Conservation (phyloP, 2,113 vertebrate genomes). For the Tetrax tetrax region DNA sequence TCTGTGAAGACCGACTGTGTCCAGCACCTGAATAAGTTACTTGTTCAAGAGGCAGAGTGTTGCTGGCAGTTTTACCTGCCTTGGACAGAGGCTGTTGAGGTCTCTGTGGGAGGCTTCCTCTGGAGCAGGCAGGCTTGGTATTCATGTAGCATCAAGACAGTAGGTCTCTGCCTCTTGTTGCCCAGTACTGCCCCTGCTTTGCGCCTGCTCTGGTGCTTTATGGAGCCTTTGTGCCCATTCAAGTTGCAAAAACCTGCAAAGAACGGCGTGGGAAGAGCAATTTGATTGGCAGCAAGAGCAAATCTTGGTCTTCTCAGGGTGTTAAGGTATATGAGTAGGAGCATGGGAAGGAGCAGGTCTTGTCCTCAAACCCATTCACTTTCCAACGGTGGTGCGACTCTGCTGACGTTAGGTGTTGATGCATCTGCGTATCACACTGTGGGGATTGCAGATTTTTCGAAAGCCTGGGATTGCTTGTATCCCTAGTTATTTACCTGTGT, state of each 20-base stretch:
- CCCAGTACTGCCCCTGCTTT: neutral
- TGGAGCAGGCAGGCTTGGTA: neutral
- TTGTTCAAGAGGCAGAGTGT: neutral
- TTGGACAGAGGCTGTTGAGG: neutral
- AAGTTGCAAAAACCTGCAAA: neutral
- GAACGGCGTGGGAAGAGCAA: neutral
- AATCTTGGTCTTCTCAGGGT: neutral
- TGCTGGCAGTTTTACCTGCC: neutral
- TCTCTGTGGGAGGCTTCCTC: neutral
- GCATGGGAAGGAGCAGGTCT: neutral
- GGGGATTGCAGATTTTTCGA: neutral
- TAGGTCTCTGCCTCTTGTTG: neutral
- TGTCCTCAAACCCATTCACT: neutral
- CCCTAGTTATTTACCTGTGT: conserved; percentile 18
- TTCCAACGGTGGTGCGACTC: neutral
- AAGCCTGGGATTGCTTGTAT: neutral
- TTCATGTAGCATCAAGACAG: neutral
- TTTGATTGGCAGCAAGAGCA: neutral
- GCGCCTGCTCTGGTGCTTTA: neutral
- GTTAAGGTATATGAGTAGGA: neutral
- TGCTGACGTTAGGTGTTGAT: neutral
- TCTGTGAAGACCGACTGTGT: neutral
- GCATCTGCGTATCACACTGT: neutral
- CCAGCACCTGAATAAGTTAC: neutral
- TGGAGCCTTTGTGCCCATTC: neutral